Evolutionary conservation across 1,140 invertebrate genomes (phyloP).

Genomic region (Ridgeia piscesae): DNA sequence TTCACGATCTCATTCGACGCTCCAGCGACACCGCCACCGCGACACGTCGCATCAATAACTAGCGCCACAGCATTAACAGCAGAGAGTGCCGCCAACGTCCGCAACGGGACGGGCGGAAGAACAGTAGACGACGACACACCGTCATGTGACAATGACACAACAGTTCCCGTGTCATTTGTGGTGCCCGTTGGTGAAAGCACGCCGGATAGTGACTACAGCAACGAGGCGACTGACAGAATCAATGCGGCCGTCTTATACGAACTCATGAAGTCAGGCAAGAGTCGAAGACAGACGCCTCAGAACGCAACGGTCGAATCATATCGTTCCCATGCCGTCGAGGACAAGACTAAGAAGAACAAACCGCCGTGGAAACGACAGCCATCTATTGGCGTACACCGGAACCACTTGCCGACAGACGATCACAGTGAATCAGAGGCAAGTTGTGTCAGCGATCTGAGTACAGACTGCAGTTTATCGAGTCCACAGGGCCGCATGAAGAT

Average conservation of each 20-base stretch:
- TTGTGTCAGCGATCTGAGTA: conserved; percentile 13
- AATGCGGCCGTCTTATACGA: background rate
- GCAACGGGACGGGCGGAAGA: background rate
- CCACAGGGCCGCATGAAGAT: background rate
- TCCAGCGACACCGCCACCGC: background rate
- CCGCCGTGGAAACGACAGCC: background rate
- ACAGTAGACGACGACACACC: background rate
- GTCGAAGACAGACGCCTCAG: background rate
- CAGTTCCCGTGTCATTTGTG: background rate
- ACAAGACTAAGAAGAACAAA: background rate
- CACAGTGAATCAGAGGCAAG: background rate
- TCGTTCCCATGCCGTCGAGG: background rate
- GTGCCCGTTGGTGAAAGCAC: background rate
- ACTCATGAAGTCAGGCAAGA: background rate
- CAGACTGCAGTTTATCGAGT: background rate
- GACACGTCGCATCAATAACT: background rate
- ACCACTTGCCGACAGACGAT: background rate
- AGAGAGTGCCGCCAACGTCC: background rate
- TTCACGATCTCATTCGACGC: conserved; percentile 11
- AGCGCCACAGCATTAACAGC: background rate
- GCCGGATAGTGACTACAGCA: background rate
- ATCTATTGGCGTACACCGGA: background rate
- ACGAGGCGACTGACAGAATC: background rate
- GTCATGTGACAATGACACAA: background rate
- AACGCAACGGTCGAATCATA: background rate